Evolutionary conservation across 2,113 vertebrate genomes (phyloP).

Genomic region (Willisornis vidua): DNA sequence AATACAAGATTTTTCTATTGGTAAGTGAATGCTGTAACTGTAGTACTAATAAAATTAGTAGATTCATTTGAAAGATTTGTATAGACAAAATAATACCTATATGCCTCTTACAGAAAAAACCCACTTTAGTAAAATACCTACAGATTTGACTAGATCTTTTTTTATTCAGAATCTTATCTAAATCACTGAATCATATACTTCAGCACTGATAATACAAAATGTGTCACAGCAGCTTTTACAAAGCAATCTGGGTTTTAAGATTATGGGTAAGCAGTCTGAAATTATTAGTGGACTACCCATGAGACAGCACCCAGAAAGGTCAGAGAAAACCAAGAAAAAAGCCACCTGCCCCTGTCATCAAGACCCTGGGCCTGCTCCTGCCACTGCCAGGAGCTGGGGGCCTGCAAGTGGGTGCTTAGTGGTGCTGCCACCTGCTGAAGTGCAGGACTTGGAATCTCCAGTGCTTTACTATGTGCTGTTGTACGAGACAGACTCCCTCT

Average conservation of each 20-base stretch:
- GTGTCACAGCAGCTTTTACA: neutral
- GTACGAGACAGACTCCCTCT: accelerated
- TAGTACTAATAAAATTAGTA: neutral
- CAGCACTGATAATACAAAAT: neutral
- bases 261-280: neutral
- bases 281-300: neutral
- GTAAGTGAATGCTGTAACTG: neutral
- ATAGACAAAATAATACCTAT: neutral
- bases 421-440: neutral
- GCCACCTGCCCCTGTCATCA: accelerated
- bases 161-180: neutral
- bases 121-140: neutral
- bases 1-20: neutral
- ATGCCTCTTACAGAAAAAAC: neutral
- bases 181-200: neutral
- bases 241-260: neutral
- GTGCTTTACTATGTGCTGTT: accelerated
- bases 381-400: neutral
- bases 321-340: neutral
- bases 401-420: accelerated
- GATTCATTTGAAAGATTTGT: neutral
- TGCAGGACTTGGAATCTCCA: neutral
- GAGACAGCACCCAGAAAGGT: neutral
- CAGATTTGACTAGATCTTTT: neutral
- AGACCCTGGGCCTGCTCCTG: neutral